Evolutionary conservation across 2,888 invertebrate species (phyloP), one percentile per base, ranked within the genome.

Genomic region (Drosophila paramelanica): DNA sequence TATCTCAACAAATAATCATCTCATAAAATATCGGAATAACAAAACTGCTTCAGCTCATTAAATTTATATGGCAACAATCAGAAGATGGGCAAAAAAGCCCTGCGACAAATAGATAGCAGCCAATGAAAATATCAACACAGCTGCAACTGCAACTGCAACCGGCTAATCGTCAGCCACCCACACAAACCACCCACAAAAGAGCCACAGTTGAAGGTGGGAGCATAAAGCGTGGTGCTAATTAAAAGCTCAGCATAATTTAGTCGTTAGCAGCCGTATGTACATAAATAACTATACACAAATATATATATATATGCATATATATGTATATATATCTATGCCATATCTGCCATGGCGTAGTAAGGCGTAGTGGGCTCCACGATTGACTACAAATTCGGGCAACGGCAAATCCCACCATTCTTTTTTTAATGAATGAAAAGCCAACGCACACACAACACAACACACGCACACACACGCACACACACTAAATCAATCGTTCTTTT

Each of bases 401-500:
- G 72, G 60, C 73, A 77, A 77, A 65, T 68, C 39, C 56, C 72
- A 61, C 61, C 45, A 64, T 49, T 62, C 38, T 52, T 49, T 57
- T 60, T 74, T 88, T 76, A 73, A 79, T 88, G 83, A 88, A 82
- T 82, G 82, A 82, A 80, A 87, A 77, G 61, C 74, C 69, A 81
- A 75, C 69, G 70, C 67, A 70, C 45, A 56, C 42, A 58, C 73
- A 49, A 14, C 47, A 47, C 25, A 25, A n/a, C 67, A 70, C 45
- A 53, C 42, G 51, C 66, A 14, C 47, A 47, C 25, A 25, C 33
- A 59, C 51, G 23, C 41, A 27, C 38, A n/a, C 31, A 45, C 59
- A 47, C 39, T 13, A 46, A 57, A 73, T 51, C 47, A 53, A 64
- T 56, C 47, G 72, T 77, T 80, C 52, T 62, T 47, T 61, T 70